Base-by-base conservation (phyloP, 92 coral and sea anemone genomes). In the Micromussa lordhowensis region DNA sequence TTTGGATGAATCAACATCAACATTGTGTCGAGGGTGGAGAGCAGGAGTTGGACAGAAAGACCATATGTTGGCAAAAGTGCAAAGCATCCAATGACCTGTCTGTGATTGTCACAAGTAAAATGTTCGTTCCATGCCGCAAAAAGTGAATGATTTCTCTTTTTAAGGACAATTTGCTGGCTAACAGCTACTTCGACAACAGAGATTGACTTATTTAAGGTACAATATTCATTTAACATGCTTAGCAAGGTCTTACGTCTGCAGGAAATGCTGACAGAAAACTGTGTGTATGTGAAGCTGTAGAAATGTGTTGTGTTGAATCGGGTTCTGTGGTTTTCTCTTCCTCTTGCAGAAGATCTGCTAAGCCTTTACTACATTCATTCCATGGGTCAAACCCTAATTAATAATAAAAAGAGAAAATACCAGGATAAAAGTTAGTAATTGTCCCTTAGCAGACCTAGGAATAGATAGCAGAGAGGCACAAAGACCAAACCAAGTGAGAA, bases 341-440 rank as follows among this genome's bases (percentile, higher is more conserved):
- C 86, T 98, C 98, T 80, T 88, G 83, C 26, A 98, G 96, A 38
- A 98, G 96, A 80, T 98, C 96, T 71, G 96, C 98, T 14, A 98
- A 89, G 49, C 98, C 98, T 90, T 95, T 94, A 31, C 97, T 94
- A 3, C 98, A 97, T 80, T 97, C 99, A 80, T 97, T 95, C 97
- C 98, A 97, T 0, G 99, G 99, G 75, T 97, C 99, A 88, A 97
- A 97, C 26, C 99, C 99, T 97, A 88, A 18, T n/a, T 35, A 82
- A n/a, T 44, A 44, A 36, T 36, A 36, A 36, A n/a, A 36, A 36
- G 38, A 36, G 38, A 36, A 36, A 36, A 36, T 36, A 5, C 38
- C 38, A 36, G 4, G 38, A 36, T 36, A 36, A 36, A 36, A 36
- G 38, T 36, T 36, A 36, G 38, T 36, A 36, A 36, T 36, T 36